A percentile compares a stretch with the other conserved stretches of the same genome.
These are phyloP conservation scores for Drosophila kambysellisi DNA, from an alignment of 2,888 invertebrate species.

Conservation along the genomic window DNA sequence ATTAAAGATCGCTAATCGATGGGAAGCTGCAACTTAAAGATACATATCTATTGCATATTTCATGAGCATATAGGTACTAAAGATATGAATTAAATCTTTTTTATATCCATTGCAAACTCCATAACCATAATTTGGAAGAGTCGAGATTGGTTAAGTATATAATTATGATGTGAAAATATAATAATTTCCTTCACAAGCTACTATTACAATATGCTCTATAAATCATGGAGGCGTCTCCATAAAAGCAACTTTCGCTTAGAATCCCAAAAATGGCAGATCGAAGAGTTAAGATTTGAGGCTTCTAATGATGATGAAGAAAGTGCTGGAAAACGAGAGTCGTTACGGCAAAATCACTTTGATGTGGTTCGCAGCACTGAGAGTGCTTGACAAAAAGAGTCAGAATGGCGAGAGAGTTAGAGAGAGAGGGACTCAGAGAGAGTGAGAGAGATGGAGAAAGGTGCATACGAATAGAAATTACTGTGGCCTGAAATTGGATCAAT, in stretches of 20 bases:
- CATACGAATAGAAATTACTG: conserved; percentile 57
- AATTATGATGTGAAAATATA: conserved; percentile 1
- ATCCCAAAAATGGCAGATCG: conserved; percentile 46
- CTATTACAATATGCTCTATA: conserved; percentile 28
- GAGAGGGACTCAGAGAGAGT: neutral
- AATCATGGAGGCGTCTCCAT: conserved; percentile 7
- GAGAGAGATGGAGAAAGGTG: neutral
- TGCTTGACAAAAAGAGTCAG: conserved; percentile 15
- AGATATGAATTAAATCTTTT: neutral
- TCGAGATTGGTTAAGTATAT: neutral
- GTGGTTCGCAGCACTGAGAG: conserved; percentile 22
- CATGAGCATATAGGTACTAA: neutral
- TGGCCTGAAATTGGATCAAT: conserved; percentile 69
- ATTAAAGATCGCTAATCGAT: neutral
- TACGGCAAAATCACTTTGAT: conserved; percentile 37
- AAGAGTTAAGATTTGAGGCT: conserved; percentile 44
- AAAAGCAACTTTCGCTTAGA: conserved; percentile 56
- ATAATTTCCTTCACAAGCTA: neutral
- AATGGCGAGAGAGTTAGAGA: neutral
- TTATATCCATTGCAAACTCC: neutral
- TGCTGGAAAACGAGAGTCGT: conserved; percentile 64
- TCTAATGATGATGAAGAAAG: conserved; percentile 48
- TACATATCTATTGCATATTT: neutral
- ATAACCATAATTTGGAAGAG: neutral
- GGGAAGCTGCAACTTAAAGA: neutral